Conservation (phyloP, 2,888 invertebrate genomes). For the Cybosia mesomella region DNA sequence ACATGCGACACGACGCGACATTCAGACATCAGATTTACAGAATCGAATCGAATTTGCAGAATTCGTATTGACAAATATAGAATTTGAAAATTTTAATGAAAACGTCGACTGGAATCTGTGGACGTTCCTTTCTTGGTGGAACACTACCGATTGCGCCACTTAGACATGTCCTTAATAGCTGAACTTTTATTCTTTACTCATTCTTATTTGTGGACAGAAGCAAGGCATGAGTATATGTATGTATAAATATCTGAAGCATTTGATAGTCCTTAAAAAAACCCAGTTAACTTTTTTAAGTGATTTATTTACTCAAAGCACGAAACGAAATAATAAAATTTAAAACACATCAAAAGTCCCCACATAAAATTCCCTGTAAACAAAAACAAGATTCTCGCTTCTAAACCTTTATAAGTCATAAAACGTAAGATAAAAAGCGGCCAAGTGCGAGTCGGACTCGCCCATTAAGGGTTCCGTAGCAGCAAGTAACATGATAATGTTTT, state of each 20-base stretch:
- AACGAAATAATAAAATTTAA: background rate
- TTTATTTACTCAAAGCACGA: background rate
- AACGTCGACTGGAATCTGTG: no score
- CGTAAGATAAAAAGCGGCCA: constrained; percentile 41
- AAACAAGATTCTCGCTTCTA: constrained; percentile 16
- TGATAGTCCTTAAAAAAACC: background rate
- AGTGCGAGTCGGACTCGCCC: no score
- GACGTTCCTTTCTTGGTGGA: background rate
- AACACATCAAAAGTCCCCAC: background rate
- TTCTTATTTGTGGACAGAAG: background rate
- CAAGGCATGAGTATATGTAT: background rate
- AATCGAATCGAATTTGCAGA: no score
- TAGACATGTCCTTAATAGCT: no score
- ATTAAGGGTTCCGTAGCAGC: no score
- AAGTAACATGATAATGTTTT: no score
- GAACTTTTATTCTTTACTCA: no score
- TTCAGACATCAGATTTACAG: background rate
- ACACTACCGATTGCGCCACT: no score
- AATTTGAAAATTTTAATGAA: background rate
- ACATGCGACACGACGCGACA: background rate
- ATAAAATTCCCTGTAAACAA: constrained; percentile 1
- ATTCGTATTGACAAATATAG: background rate
- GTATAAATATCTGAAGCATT: background rate
- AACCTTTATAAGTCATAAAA: constrained; percentile 40
- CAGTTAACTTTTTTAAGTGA: background rate